Base-by-base conservation (phyloP, 2,113 vertebrate species). In the Tachycineta bicolor region DNA sequence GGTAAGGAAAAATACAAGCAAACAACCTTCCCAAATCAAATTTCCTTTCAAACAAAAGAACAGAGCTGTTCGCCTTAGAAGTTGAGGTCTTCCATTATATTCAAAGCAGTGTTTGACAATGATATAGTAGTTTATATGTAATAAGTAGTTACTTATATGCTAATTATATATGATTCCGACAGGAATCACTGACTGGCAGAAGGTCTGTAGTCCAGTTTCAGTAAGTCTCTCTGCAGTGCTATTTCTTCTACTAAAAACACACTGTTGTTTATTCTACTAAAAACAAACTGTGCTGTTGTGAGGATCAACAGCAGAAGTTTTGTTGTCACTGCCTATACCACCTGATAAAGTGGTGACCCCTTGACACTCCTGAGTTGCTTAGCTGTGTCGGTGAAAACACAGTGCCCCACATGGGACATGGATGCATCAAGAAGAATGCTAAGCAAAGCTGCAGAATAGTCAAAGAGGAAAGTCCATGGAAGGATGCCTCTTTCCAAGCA, bases 361-460 rank as follows among this genome's bases (percentile, higher is more conserved):
- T 49, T 65, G 11, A 49, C 14, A 28, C 13, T 68, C 41, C 28
- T 23, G 26, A 20, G 16, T 4, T 10, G 2, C 28, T 82, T 64
- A 18, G 14, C 9, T 79, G 23, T 60, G 34, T 39, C 8, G 1
- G n/a, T 73, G 58, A 79, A 89, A 87, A 87, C 37, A 67, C 11
- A 26, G 22, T 19, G 29, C 6, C 21, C 69, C 43, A 37, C 16
- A 3, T 25, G 44, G 29, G 26, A 55, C 14, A 59, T 2, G 2
- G 17, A 53, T 0, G 0, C 2, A 9, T 12, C 5, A 14, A 68
- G 83, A 68, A 46, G 8, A 34, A 6, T 0, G 0, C 6, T 24
- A 62, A 59, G 34, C 28, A 82, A 76, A 87, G 5, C 49, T 73
- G 17, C 9, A 24, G 43, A 70, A 34, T 49, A 91, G 24, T 55